Percentiles rank a stretch among this genome's conserved stretches.
phyloP scores from a whole-genome alignment of 2,888 invertebrate species.

The Hyposoter didymator region DNA sequence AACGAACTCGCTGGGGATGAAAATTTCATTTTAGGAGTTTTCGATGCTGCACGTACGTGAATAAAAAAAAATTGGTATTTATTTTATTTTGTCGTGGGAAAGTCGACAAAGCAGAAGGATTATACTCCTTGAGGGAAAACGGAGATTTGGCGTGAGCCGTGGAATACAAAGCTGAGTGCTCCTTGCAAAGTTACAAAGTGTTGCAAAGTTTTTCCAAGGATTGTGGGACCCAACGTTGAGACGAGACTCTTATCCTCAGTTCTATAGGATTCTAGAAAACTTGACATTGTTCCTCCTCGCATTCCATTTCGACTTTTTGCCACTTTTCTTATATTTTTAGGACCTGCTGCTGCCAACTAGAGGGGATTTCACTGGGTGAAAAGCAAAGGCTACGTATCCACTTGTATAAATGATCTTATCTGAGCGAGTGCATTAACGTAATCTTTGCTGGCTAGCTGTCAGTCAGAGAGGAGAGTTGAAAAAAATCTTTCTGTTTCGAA shows the following conservation, averaged over 20 bases:
- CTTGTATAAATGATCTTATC: conserved; percentile 45
- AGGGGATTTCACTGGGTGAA: background rate
- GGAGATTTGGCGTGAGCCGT: background rate
- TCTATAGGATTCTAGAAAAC: conserved; percentile 27
- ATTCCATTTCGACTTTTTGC: background rate
- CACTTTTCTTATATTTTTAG: conserved; percentile 2
- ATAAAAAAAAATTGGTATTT: background rate
- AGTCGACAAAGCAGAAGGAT: conserved; percentile 11
- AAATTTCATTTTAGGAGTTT: background rate
- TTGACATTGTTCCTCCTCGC: background rate
- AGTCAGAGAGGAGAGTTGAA: background rate
- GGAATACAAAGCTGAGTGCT: conserved; percentile 13
- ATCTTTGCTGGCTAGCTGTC: background rate
- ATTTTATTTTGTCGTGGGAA: conserved; percentile 1
- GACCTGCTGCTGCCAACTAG: background rate
- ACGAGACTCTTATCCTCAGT: conserved; percentile 33
- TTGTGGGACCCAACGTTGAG: background rate
- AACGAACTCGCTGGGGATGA: background rate
- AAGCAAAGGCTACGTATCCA: conserved; percentile 27
- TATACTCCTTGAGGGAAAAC: conserved; percentile 7
- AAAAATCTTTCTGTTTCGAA: conserved; percentile 6
- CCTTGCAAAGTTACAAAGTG: conserved; percentile 8
- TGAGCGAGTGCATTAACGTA: conserved; percentile 15
- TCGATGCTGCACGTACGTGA: background rate
- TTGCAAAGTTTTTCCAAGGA: conserved; percentile 22